phyloP scores from a whole-genome alignment of 1,140 invertebrate species.

The Papilio helenus region DNA sequence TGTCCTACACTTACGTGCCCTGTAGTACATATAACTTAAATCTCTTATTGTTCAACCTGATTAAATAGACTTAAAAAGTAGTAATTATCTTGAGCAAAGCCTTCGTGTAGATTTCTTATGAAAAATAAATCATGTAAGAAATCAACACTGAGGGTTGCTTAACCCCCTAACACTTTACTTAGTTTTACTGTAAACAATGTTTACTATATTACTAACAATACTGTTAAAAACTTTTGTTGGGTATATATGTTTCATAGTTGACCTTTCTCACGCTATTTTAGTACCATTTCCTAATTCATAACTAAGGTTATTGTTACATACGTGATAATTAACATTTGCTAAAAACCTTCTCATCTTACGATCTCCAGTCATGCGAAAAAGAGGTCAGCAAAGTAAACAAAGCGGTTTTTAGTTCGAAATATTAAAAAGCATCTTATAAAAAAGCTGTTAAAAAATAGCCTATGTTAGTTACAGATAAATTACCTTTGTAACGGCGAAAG shows the following conservation, averaged over 20 bases:
- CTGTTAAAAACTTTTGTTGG: background rate
- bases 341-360: background rate
- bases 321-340: conserved; percentile 9
- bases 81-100: too few species aligned
- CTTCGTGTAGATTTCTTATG: too few species aligned
- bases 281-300: background rate
- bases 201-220: background rate
- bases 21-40: background rate
- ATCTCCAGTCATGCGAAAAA: background rate
- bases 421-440: background rate
- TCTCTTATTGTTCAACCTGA: background rate
- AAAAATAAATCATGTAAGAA: too few species aligned
- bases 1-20: background rate
- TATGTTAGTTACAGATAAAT: too few species aligned
- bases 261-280: conserved; percentile 18
- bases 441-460: too few species aligned
- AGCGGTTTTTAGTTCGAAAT: background rate
- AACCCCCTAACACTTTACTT: too few species aligned
- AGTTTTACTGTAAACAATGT: background rate
- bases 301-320: background rate
- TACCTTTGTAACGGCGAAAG: too few species aligned
- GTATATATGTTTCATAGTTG: background rate
- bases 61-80: too few species aligned
- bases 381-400: background rate
- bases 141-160: too few species aligned